Evolutionary conservation across 2,888 invertebrate species (phyloP).

Genomic region (Synanthedon formicaeformis): DNA sequence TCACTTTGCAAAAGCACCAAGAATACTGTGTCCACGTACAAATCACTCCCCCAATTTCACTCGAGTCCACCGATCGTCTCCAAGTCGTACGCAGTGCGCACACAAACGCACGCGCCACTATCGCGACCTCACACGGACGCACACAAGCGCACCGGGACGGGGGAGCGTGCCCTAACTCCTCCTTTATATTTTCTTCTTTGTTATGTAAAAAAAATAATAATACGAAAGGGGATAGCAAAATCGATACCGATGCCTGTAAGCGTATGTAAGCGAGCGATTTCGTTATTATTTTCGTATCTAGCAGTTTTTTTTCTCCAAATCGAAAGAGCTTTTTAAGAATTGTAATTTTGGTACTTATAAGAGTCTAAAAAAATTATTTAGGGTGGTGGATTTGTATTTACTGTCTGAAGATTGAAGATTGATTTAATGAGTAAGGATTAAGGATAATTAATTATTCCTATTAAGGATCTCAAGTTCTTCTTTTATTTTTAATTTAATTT

Average conservation of each 20-base stretch:
- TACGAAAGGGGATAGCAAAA: conserved; percentile 64
- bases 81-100: conserved; percentile 22
- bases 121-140: conserved; percentile 18
- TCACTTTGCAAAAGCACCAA: conserved; percentile 24
- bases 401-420: too few relatives aligned
- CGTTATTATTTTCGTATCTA: background rate
- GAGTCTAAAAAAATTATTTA: too few relatives aligned
- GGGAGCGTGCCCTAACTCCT: conserved; percentile 61
- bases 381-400: too few relatives aligned
- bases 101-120: conserved; percentile 18
- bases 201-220: conserved; percentile 68
- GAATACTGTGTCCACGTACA: conserved; percentile 16
- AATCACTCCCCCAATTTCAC: conserved; percentile 60
- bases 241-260: conserved; percentile 59
- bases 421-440: too few relatives aligned
- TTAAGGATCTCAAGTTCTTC: too few relatives aligned
- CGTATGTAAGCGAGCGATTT: background rate
- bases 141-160: conserved; percentile 27
- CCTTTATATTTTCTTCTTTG: conserved; percentile 68
- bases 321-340: too few relatives aligned
- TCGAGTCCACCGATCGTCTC: conserved; percentile 62
- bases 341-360: too few relatives aligned
- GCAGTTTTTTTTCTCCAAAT: too few relatives aligned
- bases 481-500: too few relatives aligned
- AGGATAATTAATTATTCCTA: too few relatives aligned